Conservation (phyloP, 2,113 vertebrate genomes). For the Polypterus bichir region DNA sequence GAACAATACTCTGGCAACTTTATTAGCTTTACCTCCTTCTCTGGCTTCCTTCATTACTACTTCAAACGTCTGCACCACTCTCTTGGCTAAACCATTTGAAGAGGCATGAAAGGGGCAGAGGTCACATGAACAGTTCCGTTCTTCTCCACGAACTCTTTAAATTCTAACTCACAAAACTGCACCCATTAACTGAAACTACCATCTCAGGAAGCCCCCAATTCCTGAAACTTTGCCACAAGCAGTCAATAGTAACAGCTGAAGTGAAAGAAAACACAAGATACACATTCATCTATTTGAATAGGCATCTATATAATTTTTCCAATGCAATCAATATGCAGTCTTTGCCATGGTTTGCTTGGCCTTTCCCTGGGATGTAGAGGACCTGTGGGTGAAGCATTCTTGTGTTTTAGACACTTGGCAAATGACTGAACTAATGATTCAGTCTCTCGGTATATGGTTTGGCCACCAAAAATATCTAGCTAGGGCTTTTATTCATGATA, state of each 20-base stretch:
- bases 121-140: slow-evolving; percentile 18
- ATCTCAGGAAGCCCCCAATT: not conserved
- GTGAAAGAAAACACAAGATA: not conserved
- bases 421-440: not conserved
- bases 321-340: not conserved
- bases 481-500: slow-evolving; percentile 14
- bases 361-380: not conserved
- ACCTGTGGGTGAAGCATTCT: not conserved
- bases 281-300: not conserved
- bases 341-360: not conserved
- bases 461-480: slow-evolving; percentile 18
- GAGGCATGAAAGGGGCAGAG: slow-evolving; percentile 7
- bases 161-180: not conserved
- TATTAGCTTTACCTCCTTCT: not conserved
- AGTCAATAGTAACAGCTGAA: not conserved
- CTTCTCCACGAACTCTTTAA: slow-evolving; percentile 7
- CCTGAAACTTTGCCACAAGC: not conserved
- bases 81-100: slow-evolving; percentile 14
- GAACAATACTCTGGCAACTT: not conserved
- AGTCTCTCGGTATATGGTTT: slow-evolving; percentile 15
- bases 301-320: not conserved
- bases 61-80: slow-evolving; percentile 8
- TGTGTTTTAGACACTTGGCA: not conserved
- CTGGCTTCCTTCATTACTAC: not conserved
- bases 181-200: slow-evolving; percentile 12